Evolutionary conservation across 2,888 invertebrate genomes (phyloP), one percentile per base, ranked within the genome.

Genomic region (Chloroclysta siterata): DNA sequence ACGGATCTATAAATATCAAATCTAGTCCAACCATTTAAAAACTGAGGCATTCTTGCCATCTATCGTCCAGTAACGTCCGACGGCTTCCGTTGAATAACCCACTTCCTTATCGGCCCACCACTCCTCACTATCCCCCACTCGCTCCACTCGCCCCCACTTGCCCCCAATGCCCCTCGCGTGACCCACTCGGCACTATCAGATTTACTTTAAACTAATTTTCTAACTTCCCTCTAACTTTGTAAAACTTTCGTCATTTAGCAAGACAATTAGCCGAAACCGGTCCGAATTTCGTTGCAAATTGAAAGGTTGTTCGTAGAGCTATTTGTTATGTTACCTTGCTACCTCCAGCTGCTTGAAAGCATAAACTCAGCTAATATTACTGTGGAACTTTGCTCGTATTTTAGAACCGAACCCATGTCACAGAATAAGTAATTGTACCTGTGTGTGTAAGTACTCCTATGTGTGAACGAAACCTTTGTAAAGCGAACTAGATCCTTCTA

Each of bases 11-110:
- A 36, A 36, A 33, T 33, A 22, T 22, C 33, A 7, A 36, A 11
- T n/a, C 10, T 14, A 44, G 44, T 15, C 8, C 14, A 44, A 15
- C 44, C 15, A 46, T 50, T 29, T 29, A 33, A 33, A 50, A 29
- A 50, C 22, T 51, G 36, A 51, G 22, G 60, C 51, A 77, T 75
- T 79, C 84, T 22, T 82, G 76, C 62, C 60, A 66, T 84, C 87
- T 84, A 84, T 59, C 79, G 87, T 86, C 85, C 71, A 67, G 77
- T 47, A 44, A 42, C 74, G 79, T 80, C 80, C 81, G 79, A 69
- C 70, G 69, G 78, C 82, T 85, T 87, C 85, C 86, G 83, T 81
- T 81, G 85, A 78, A 84, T 84, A 86, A 85, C 79, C 85, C 83
- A 81, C 79, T 84, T 84, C 76, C 80, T 85, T 89, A 87, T 87